Evolutionary conservation across 2,888 invertebrate genomes (phyloP).

Genomic region (Asteroscopus sphinx): DNA sequence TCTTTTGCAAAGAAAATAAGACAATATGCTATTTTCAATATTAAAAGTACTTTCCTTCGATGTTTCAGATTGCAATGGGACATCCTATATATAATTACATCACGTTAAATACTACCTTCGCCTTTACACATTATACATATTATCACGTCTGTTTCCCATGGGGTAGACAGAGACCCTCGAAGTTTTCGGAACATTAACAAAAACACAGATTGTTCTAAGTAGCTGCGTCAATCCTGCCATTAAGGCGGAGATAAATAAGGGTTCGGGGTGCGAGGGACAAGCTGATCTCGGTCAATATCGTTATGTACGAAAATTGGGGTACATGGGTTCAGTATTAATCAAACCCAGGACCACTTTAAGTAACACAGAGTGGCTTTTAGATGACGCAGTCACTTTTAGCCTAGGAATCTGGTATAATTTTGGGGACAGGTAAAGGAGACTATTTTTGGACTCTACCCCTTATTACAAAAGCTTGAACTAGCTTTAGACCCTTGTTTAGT

Average conservation of each 20-base stretch:
- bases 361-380: constrained; percentile 1
- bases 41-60: too few species aligned
- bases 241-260: constrained; percentile 38
- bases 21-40: too few species aligned
- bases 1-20: too few species aligned
- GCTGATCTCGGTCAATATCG: constrained; percentile 33
- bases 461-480: too few species aligned
- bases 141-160: too few species aligned
- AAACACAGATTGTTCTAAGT: constrained; percentile 11
- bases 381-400: constrained; percentile 5
- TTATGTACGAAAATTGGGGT: constrained; percentile 35
- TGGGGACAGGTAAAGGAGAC: neutral
- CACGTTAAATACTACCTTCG: too few species aligned
- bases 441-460: neutral
- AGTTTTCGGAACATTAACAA: too few species aligned
- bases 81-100: too few species aligned
- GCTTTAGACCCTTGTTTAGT: too few species aligned
- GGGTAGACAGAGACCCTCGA: too few species aligned
- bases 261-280: constrained; percentile 20
- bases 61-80: too few species aligned
- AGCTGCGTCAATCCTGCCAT: constrained; percentile 16
- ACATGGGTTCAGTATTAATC: constrained; percentile 36
- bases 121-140: too few species aligned
- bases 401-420: constrained; percentile 3
- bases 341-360: constrained; percentile 19